Base-by-base conservation (phyloP, 2,113 vertebrate species). In the Perca fluviatilis region DNA sequence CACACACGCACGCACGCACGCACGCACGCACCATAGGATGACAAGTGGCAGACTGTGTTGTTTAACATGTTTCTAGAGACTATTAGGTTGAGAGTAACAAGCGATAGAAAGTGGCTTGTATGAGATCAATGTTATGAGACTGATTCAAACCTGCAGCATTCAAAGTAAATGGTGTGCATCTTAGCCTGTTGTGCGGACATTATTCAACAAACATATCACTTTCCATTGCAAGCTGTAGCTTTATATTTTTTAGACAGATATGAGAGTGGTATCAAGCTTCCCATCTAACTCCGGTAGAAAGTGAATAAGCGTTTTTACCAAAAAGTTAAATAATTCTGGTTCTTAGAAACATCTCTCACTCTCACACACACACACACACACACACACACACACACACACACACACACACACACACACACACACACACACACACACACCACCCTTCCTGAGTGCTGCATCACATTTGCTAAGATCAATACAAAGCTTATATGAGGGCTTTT, bases 401-500 rank as follows among this genome's bases (percentile, higher is more conserved):
- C n/a, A 46, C 27, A n/a, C 40, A 53, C 19, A 56, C 30, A 23
- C 69, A 57, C 53, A 25, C 69, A 58, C 8, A 58, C n/a, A 33
- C 69, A 62, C 30, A 54, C 40, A 54, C 74, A 53, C 56, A 53
- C 9, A 23, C 21, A 61, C 8, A 61, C 27, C 66, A 33, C 8
- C 10, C 40, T 63, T 57, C 25, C 47, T 76, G 16, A 87, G 62
- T 84, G 77, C 85, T 70, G 66, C 74, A 78, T 79, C 47, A 81
- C 46, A 89, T 75, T 84, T 78, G 36, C 80, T 19, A 21, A 40
- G 7, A 91, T 91, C 87, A 82, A 90, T 89, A 86, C 71, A 79
- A 90, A 88, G 74, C 86, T 86, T 54, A 75, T 90, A 68, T 69
- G 56, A 80, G 71, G 67, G 84, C 79, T 90, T 90, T 91, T 80